phyloP scores from a whole-genome alignment of 2,888 invertebrate species.

The Gibbula magus region DNA sequence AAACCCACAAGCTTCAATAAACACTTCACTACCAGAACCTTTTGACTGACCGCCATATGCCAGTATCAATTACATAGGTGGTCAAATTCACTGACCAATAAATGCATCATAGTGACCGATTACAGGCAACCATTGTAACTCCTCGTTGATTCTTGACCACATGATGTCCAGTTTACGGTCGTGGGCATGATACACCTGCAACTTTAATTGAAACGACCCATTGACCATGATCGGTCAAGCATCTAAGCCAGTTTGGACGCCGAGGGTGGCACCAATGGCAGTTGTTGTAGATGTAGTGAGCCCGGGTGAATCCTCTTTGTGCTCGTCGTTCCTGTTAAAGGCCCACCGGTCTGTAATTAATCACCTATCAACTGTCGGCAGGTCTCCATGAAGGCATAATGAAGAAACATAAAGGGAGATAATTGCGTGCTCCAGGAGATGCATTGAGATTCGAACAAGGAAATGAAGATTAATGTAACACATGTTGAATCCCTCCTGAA shows the following conservation, averaged over 20 bases:
- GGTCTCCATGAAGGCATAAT: background rate
- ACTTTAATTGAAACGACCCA: background rate
- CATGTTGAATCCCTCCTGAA: too few relatives aligned
- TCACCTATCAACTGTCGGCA: background rate
- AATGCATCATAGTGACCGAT: background rate
- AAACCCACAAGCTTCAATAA: background rate
- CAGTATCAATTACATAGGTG: slow-evolving; percentile 13
- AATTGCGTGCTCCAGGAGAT: background rate
- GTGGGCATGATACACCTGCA: slow-evolving; percentile 1
- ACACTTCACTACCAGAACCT: background rate
- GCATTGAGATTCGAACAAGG: background rate
- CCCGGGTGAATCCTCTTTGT: too few relatives aligned
- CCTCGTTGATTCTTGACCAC: slow-evolving; percentile 8
- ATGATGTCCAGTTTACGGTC: slow-evolving; percentile 13
- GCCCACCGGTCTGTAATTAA: background rate
- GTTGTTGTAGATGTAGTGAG: too few relatives aligned
- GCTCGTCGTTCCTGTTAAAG: background rate
- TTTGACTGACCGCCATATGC: background rate
- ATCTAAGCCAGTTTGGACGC: background rate
- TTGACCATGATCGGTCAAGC: background rate
- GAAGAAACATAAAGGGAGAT: background rate
- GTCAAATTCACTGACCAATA: background rate
- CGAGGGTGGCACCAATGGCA: background rate
- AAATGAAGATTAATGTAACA: background rate
- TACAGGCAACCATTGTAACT: background rate